phyloP scores from a whole-genome alignment of 2,113 vertebrate species.

The Sinocyclocheilus anophthalmus region DNA sequence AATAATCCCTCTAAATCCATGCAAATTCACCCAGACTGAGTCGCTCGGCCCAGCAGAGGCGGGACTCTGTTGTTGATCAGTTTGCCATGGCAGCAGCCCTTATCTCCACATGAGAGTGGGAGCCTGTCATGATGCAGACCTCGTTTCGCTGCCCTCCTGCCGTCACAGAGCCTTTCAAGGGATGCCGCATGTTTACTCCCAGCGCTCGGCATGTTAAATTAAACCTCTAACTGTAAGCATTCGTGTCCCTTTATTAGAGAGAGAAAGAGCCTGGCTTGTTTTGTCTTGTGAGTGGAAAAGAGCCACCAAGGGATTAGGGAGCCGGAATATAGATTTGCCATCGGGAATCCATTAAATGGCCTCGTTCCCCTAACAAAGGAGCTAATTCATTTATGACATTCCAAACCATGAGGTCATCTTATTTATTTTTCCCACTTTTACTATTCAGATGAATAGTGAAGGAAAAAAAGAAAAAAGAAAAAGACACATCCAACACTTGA shows the following conservation, averaged over 20 bases:
- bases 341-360: conserved; percentile 63
- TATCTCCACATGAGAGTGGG: conserved; percentile 65
- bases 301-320: conserved; percentile 54
- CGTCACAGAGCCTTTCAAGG: conserved; percentile 55
- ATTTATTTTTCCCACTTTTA: conserved; percentile 66
- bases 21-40: conserved; percentile 68
- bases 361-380: conserved; percentile 64
- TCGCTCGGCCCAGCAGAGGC: conserved; percentile 62
- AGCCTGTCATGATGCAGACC: conserved; percentile 54
- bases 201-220: conserved; percentile 57
- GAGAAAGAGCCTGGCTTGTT: conserved; percentile 53
- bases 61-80: conserved; percentile 51
- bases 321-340: conserved; percentile 62
- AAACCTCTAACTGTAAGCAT: conserved; percentile 55
- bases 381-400: conserved; percentile 73
- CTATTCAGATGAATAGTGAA: conserved; percentile 45
- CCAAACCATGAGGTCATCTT: conserved; percentile 68
- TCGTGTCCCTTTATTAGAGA: conserved; percentile 42
- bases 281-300: conserved; percentile 47
- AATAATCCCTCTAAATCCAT: conserved; percentile 85
- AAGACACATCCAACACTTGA: conserved; percentile 24
- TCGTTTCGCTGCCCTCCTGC: conserved; percentile 42
- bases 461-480: conserved; percentile 29
- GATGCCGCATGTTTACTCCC: conserved; percentile 60
- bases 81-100: conserved; percentile 73